A percentile compares a stretch with the other conserved stretches of the same genome.
Conservation (phyloP, 2,888 invertebrate species). For the Microdon myrmicae region DNA sequence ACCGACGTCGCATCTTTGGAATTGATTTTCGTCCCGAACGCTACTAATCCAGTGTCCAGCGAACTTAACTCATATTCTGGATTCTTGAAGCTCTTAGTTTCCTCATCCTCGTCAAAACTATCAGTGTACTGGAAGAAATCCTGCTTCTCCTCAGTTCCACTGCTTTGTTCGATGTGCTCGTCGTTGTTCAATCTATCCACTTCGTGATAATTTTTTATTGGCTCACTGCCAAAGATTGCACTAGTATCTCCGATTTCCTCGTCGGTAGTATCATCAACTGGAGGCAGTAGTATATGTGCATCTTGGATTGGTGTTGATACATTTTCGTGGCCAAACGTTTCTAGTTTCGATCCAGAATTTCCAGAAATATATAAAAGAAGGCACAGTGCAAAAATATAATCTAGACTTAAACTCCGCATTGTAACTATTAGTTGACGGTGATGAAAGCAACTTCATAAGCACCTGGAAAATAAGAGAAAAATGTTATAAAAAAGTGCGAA, state of each 20-base stretch:
- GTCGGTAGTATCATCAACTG: constrained; percentile 13
- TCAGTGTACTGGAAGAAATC: constrained; percentile 42
- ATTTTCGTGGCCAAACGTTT: constrained; percentile 31
- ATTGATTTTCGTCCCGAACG: constrained; percentile 61
- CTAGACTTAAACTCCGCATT: constrained; percentile 24
- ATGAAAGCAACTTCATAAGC: constrained; percentile 11
- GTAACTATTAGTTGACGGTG: constrained; percentile 11
- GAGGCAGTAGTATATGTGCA: constrained; percentile 4
- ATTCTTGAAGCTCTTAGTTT: constrained; percentile 28
- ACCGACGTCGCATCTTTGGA: constrained; percentile 72
- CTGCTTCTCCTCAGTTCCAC: constrained; percentile 32
- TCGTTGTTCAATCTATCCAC: constrained; percentile 18
- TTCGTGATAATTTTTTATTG: constrained; percentile 2
- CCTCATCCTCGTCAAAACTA: constrained; percentile 35
- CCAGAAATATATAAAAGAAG: constrained; percentile 25
- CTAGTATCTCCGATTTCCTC: constrained; percentile 14
- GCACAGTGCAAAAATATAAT: constrained; percentile 26
- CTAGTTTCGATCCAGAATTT: constrained; percentile 17
- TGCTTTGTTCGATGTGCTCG: constrained; percentile 16
- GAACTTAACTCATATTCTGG: constrained; percentile 39
- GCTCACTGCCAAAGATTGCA: constrained; percentile 8
- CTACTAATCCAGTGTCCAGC: constrained; percentile 64
- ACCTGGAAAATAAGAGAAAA: constrained; percentile 9
- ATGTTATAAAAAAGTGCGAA: not conserved
- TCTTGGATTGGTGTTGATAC: constrained; percentile 18